Conservation (phyloP, 2,797 vertebrate genomes). For the Benthosema pterotum region DNA sequence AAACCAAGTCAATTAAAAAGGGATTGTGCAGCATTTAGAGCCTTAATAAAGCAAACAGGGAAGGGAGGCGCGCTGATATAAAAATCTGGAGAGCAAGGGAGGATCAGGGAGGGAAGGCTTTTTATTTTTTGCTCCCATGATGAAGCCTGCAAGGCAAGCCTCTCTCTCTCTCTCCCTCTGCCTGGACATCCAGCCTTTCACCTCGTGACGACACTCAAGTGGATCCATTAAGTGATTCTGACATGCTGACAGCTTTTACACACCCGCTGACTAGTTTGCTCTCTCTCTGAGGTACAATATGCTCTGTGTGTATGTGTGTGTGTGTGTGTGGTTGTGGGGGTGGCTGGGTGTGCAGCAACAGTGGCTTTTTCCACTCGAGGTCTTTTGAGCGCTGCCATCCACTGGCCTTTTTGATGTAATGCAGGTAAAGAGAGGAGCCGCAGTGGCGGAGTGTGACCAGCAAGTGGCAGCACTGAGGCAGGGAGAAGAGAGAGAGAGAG, state of each 20-base stretch:
- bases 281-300: constrained; percentile 36
- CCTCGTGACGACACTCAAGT: constrained; percentile 20
- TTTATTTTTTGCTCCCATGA: background rate
- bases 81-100: constrained; percentile 19
- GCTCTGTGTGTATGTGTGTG: background rate
- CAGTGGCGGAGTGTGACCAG: constrained; percentile 65
- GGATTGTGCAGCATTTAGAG: constrained; percentile 77
- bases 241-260: constrained; percentile 24
- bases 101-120: constrained; percentile 12
- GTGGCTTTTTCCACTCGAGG: constrained; percentile 5
- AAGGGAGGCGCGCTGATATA: constrained; percentile 39
- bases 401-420: constrained; percentile 66
- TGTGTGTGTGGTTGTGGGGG: too few relatives aligned
- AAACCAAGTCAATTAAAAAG: constrained; percentile 80
- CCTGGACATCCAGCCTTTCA: constrained; percentile 13
- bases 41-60: constrained; percentile 77
- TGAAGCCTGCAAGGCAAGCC: constrained; percentile 2
- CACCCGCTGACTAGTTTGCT: constrained; percentile 17
- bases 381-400: constrained; percentile 73
- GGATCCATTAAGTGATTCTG: constrained; percentile 20
- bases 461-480: constrained; percentile 88
- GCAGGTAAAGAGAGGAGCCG: constrained; percentile 50
- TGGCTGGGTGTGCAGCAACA: constrained; percentile 4
- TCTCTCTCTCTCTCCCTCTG: too few relatives aligned
- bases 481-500: constrained; percentile 46